Evolutionary conservation across 2,888 invertebrate genomes (phyloP).

Genomic region (Drosophila anceps): DNA sequence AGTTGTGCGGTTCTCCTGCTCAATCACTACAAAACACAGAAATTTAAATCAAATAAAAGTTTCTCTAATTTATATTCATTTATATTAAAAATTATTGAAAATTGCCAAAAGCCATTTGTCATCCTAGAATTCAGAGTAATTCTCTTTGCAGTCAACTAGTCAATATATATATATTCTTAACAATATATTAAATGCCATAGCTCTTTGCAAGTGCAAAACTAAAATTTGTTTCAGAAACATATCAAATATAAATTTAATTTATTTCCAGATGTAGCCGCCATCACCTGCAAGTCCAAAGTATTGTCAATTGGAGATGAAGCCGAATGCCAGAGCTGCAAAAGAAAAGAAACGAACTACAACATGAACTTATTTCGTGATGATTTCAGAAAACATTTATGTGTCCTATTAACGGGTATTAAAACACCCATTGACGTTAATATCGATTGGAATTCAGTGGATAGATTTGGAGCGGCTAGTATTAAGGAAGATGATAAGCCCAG

Average conservation of each 20-base stretch:
- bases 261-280: not conserved
- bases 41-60: too few species aligned
- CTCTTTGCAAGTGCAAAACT: not conserved
- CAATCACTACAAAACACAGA: too few species aligned
- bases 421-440: constrained; percentile 2
- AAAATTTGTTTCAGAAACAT: not conserved
- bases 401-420: constrained; percentile 15
- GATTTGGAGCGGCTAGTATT: constrained; percentile 4
- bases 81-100: not conserved
- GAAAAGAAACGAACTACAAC: not conserved
- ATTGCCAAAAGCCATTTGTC: not conserved
- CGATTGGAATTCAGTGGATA: constrained; percentile 20
- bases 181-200: too few species aligned
- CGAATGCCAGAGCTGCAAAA: not conserved
- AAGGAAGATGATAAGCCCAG: constrained; percentile 11
- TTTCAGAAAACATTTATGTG: constrained; percentile 9
- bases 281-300: constrained; percentile 9
- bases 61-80: too few species aligned
- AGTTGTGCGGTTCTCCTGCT: not conserved
- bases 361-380: not conserved
- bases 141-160: not conserved
- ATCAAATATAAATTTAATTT: not conserved
- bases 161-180: too few species aligned
- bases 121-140: not conserved
- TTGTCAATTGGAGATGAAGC: constrained; percentile 31